Conservation (phyloP, 1,140 invertebrate species). For the Pseudomyrmex pallidus region DNA sequence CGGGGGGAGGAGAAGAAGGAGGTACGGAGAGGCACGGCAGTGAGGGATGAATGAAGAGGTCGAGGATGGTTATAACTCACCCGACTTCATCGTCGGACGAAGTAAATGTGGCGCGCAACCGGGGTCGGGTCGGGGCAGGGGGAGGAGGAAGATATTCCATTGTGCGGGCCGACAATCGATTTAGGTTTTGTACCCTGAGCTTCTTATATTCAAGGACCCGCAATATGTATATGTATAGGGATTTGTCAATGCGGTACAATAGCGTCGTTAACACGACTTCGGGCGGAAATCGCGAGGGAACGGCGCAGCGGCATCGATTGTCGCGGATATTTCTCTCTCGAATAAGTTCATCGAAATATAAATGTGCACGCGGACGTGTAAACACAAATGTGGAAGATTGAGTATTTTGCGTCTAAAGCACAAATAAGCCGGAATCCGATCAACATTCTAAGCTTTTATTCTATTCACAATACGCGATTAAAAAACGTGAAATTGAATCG, state of each 20-base stretch:
- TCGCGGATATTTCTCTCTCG: background rate
- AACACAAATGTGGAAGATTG: too few relatives aligned
- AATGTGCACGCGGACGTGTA: background rate
- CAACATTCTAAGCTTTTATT: background rate
- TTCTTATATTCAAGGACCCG: slow-evolving; percentile 51
- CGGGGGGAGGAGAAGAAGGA: background rate
- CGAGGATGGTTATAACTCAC: slow-evolving; percentile 21
- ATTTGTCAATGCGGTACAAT: slow-evolving; percentile 42
- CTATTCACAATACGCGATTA: background rate
- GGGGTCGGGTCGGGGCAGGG: background rate
- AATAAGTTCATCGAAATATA: background rate
- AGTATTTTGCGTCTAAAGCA: too few relatives aligned
- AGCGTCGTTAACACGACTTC: slow-evolving; percentile 40
- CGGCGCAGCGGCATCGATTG: slow-evolving; percentile 23
- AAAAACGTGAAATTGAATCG: background rate
- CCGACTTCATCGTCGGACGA: slow-evolving; percentile 34
- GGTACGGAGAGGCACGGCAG: background rate
- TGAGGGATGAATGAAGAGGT: slow-evolving; percentile 27
- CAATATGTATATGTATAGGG: slow-evolving; percentile 23
- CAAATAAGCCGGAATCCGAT: too few relatives aligned
- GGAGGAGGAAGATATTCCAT: slow-evolving; percentile 10
- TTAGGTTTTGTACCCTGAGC: slow-evolving; percentile 48
- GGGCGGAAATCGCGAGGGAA: slow-evolving; percentile 12
- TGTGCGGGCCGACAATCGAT: slow-evolving; percentile 44
- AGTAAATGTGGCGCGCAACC: slow-evolving; percentile 34